These are phyloP conservation scores for Pollenia amentaria DNA, from an alignment of 2,888 invertebrate genomes.

Conservation along the genomic window DNA sequence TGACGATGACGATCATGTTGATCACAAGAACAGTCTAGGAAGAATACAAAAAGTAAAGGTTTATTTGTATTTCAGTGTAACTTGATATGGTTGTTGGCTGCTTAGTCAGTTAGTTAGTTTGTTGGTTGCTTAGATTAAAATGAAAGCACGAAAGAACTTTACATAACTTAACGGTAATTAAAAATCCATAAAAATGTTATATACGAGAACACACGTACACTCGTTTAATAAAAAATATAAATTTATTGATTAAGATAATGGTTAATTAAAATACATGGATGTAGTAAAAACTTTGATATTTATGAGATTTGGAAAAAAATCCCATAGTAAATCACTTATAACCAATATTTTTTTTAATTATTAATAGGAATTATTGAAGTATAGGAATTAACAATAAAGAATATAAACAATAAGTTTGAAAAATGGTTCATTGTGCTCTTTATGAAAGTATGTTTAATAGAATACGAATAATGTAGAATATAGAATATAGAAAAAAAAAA, in stretches of 20 bases:
- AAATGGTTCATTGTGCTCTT: background rate
- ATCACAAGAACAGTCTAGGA: slow-evolving; percentile 60
- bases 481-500: no score
- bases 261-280: slow-evolving; percentile 46
- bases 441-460: background rate
- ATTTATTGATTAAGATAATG: slow-evolving; percentile 40
- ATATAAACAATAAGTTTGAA: background rate
- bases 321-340: slow-evolving; percentile 48
- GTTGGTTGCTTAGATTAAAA: slow-evolving; percentile 42
- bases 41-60: slow-evolving; percentile 45
- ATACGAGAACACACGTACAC: slow-evolving; percentile 69
- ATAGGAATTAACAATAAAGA: background rate
- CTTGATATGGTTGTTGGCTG: slow-evolving; percentile 80
- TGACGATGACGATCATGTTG: slow-evolving; percentile 55
- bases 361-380: background rate
- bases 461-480: no score
- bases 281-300: slow-evolving; percentile 36
- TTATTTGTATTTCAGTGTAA: slow-evolving; percentile 75
- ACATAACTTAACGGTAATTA: slow-evolving; percentile 80
- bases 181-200: slow-evolving; percentile 79
- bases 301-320: slow-evolving; percentile 17
- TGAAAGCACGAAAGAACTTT: slow-evolving; percentile 53
- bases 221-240: slow-evolving; percentile 24
- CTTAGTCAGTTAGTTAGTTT: slow-evolving; percentile 24
- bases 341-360: slow-evolving; percentile 9